Evolutionary conservation across 2,888 invertebrate genomes (phyloP), one percentile per base, ranked within the genome.

Genomic region (Dioctria rufipes): DNA sequence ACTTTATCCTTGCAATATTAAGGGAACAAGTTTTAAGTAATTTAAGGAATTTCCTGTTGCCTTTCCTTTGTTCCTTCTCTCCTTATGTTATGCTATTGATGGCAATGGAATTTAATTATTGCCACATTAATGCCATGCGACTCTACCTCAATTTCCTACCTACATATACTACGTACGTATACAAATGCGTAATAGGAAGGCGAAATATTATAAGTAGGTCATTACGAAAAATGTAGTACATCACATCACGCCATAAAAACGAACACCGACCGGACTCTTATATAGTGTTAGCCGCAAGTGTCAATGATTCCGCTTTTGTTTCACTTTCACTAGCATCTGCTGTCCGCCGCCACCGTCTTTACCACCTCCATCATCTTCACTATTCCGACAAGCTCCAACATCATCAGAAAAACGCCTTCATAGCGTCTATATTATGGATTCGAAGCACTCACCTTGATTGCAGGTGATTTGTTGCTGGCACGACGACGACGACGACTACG

Each of bases 191-290:
- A 54, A 4, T 4, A 58, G 37, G 58, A 43, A 49, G 37, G 77
- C 77, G 63, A 77, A 77, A 77, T 66, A 49, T 77, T 61, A 63
- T 77, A 63, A 77, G 77, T 77, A 63, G 77, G 77, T 77, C 77
- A 77, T 77, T 63, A 63, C 77, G 77, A 77, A 63, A 77, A 75
- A 63, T 77, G 46, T 25, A 61, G 63, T 25, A 25, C 63, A 46
- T 37, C 5, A 5, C 25, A 6, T n/a, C 13, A 60, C 13, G 5
- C 25, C 60, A 6, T 60, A 8, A 25, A 60, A n/a, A 5, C 42
- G 43, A 61, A 46, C 46, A 13, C 37, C 58, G 25, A 25, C 25
- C 25, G 25, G 25, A 25, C 25, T 25, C 25, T 25, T 25, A 25
- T 25, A 25, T 25, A 39, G 39, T 54, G 13, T 51, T 42, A 39